Evolutionary conservation across 2,113 vertebrate genomes (phyloP).

Genomic region (Erythrocercus mccallii): DNA sequence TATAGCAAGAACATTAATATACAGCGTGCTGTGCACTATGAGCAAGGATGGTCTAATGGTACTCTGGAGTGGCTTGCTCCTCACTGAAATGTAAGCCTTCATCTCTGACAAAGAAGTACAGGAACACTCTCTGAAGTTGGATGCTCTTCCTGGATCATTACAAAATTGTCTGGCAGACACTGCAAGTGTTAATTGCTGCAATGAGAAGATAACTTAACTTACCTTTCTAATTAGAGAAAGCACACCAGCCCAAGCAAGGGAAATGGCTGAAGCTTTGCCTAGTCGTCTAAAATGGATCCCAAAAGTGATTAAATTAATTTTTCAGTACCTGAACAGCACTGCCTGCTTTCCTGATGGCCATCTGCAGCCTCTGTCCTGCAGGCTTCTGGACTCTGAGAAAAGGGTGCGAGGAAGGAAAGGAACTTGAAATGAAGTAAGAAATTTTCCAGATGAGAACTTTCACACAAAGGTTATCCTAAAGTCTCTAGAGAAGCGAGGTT

Average conservation of each 20-base stretch:
- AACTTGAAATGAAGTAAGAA: neutral
- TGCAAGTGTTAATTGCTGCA: slow-evolving; percentile 46
- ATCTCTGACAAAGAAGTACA: slow-evolving; percentile 24
- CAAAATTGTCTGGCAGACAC: slow-evolving; percentile 42
- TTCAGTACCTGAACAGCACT: neutral
- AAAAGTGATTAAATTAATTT: neutral
- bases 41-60: slow-evolving; percentile 6
- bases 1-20: slow-evolving; percentile 14
- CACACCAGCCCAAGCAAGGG: neutral
- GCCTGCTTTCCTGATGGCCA: neutral
- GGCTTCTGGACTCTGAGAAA: neutral
- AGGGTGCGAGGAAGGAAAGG: neutral
- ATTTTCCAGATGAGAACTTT: neutral
- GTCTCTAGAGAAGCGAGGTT: neutral
- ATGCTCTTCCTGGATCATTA: slow-evolving; percentile 50
- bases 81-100: slow-evolving; percentile 9
- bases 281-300: neutral
- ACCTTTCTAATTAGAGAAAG: slow-evolving; percentile 32
- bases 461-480: neutral
- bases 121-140: slow-evolving; percentile 34
- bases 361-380: neutral
- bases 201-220: slow-evolving; percentile 33
- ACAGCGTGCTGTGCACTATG: neutral
- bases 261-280: slow-evolving; percentile 1
- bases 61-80: slow-evolving; percentile 17